Percentiles rank a stretch among this genome's conserved stretches.
These are phyloP conservation scores for Aleiodes testaceus DNA, from an alignment of 2,888 invertebrate genomes.

Conservation along the genomic window DNA sequence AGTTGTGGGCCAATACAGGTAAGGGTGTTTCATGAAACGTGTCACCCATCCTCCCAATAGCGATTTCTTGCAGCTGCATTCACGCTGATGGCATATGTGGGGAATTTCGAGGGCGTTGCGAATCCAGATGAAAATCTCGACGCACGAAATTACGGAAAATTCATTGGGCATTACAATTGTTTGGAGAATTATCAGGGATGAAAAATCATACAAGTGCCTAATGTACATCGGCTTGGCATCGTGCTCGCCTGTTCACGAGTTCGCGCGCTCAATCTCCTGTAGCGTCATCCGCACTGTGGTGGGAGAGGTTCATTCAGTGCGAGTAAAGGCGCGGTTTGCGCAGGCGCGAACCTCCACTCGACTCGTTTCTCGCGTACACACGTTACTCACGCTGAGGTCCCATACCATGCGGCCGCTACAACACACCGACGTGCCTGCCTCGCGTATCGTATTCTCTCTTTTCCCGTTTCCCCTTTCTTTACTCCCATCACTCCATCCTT, in stretches of 20 bases:
- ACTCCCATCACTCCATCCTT: constrained; percentile 24
- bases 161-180: constrained; percentile 5
- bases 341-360: constrained; percentile 63
- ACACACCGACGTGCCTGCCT: constrained; percentile 50
- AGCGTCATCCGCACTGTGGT: constrained; percentile 39
- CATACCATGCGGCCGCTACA: constrained; percentile 54
- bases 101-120: constrained; percentile 24
- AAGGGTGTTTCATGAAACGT: constrained; percentile 61
- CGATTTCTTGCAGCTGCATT: constrained; percentile 53
- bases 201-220: constrained; percentile 16
- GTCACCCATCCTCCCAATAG: constrained; percentile 68
- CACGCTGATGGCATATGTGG: constrained; percentile 30
- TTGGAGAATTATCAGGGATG: too few relatives aligned
- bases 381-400: constrained; percentile 67
- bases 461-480: constrained; percentile 32
- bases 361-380: constrained; percentile 64
- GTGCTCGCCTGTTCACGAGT: constrained; percentile 33
- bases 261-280: constrained; percentile 24
- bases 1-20: constrained; percentile 46
- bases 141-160: too few relatives aligned
- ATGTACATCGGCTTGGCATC: constrained; percentile 22
- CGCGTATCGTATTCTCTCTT: constrained; percentile 29
- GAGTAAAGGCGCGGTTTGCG: constrained; percentile 58
- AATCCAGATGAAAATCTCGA: neutral
- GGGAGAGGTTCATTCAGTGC: constrained; percentile 70